Percentiles rank a stretch among this genome's conserved stretches.
phyloP scores from a whole-genome alignment of 2,113 vertebrate genomes.

The Paratilapia polleni region DNA sequence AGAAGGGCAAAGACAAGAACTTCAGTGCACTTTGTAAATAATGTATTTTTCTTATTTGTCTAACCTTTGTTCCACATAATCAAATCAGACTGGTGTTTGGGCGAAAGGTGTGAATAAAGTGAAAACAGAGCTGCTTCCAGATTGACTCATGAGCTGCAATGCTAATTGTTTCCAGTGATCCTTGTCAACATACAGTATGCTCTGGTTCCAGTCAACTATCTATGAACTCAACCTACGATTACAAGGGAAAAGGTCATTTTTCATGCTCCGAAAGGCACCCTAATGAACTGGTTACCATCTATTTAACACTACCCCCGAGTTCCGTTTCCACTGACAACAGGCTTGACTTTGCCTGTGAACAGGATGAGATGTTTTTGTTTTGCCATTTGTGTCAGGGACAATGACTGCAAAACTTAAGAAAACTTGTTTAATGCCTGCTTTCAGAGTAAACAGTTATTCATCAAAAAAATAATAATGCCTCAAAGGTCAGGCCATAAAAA shows the following conservation, averaged over 20 bases:
- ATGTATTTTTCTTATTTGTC: constrained; percentile 32
- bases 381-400: constrained; percentile 58
- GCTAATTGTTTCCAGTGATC: constrained; percentile 82
- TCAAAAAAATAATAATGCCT: constrained; percentile 83
- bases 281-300: constrained; percentile 78
- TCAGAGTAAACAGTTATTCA: constrained; percentile 81
- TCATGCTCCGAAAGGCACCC: constrained; percentile 79
- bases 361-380: constrained; percentile 59
- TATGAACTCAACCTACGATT: constrained; percentile 73
- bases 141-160: constrained; percentile 56
- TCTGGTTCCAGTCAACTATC: constrained; percentile 74
- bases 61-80: constrained; percentile 47
- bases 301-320: constrained; percentile 73
- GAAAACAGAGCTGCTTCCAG: constrained; percentile 44
- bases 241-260: constrained; percentile 80
- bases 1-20: neutral
- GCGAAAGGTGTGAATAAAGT: constrained; percentile 58
- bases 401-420: constrained; percentile 67
- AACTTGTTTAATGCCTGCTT: constrained; percentile 73
- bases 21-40: constrained; percentile 18
- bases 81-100: constrained; percentile 45
- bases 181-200: constrained; percentile 74
- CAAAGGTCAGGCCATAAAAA: constrained; percentile 86
- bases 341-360: constrained; percentile 55
- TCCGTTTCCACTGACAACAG: constrained; percentile 57